phyloP scores from a whole-genome alignment of 2,888 invertebrate genomes.

The Lomographa bimaculata region DNA sequence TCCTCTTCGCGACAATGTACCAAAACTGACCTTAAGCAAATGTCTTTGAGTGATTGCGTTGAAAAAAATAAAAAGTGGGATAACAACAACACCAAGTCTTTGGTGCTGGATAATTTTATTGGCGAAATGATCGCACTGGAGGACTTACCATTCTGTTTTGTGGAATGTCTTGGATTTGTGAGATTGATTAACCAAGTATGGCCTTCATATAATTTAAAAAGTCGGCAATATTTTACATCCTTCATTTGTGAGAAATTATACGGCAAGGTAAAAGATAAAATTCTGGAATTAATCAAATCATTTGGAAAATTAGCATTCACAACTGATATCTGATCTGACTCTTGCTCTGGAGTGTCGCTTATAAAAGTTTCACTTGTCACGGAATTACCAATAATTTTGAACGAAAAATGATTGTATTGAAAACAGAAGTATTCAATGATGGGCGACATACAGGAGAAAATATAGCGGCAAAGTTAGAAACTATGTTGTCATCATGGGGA shows the following conservation, averaged over 20 bases:
- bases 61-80: conserved; percentile 21
- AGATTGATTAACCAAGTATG: conserved; percentile 27
- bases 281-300: conserved; percentile 28
- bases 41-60: too few species aligned
- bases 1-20: neutral
- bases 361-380: conserved; percentile 22
- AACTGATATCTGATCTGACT: conserved; percentile 26
- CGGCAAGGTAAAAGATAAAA: conserved; percentile 25
- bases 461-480: conserved; percentile 15
- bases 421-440: conserved; percentile 16
- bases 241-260: conserved; percentile 31
- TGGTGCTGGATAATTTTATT: conserved; percentile 3
- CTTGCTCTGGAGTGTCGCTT: conserved; percentile 23
- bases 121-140: conserved; percentile 30
- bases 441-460: conserved; percentile 21
- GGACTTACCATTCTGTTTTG: conserved; percentile 30
- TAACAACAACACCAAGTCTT: conserved; percentile 17
- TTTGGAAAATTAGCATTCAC: conserved; percentile 31
- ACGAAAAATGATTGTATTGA: conserved; percentile 16
- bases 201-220: conserved; percentile 33
- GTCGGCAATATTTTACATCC: conserved; percentile 29
- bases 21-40: conserved; percentile 19
- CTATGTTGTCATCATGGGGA: conserved; percentile 13
- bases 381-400: conserved; percentile 19
- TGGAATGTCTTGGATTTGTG: conserved; percentile 29